Conservation (phyloP, 1,140 invertebrate species). For the Drosophila kikkawai region DNA sequence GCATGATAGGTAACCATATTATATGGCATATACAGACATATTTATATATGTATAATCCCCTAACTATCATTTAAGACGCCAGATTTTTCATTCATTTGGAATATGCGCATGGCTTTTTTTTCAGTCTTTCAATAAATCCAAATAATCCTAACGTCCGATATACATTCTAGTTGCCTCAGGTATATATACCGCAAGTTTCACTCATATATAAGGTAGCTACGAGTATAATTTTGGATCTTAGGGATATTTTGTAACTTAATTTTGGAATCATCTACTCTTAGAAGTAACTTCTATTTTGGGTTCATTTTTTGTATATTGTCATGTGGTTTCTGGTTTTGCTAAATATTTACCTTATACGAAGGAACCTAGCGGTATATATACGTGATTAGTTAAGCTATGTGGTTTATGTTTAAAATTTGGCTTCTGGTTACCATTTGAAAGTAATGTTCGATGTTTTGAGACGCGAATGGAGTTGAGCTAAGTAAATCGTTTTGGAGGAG, state of each 20-base stretch:
- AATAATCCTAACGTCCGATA: conserved; percentile 56
- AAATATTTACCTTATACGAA: conserved; percentile 17
- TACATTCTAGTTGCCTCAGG: conserved; percentile 33
- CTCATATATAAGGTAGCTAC: not conserved
- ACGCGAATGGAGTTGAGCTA: conserved; percentile 10
- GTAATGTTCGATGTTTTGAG: conserved; percentile 32
- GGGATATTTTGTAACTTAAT: not conserved
- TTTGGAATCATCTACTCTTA: conserved; percentile 33
- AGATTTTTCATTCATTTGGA: conserved; percentile 55
- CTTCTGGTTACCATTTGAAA: conserved; percentile 44
- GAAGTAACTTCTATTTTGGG: conserved; percentile 19
- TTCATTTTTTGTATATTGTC: conserved; percentile 36
- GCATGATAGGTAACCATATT: conserved; percentile 58
- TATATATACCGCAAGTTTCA: conserved; percentile 15
- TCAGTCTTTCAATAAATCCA: conserved; percentile 78
- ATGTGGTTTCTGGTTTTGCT: conserved; percentile 15
- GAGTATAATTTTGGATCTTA: conserved; percentile 24
- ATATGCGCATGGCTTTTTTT: conserved; percentile 63
- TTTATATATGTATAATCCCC: conserved; percentile 48
- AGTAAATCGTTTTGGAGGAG: not conserved
- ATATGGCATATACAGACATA: conserved; percentile 42
- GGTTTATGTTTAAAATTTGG: conserved; percentile 50
- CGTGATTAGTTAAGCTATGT: conserved; percentile 34
- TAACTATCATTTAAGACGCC: conserved; percentile 61
- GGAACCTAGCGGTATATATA: conserved; percentile 13